Evolutionary conservation across 2,888 invertebrate genomes (phyloP), one percentile per base, ranked within the genome.

Genomic region (Pachliopta kotzebuea): DNA sequence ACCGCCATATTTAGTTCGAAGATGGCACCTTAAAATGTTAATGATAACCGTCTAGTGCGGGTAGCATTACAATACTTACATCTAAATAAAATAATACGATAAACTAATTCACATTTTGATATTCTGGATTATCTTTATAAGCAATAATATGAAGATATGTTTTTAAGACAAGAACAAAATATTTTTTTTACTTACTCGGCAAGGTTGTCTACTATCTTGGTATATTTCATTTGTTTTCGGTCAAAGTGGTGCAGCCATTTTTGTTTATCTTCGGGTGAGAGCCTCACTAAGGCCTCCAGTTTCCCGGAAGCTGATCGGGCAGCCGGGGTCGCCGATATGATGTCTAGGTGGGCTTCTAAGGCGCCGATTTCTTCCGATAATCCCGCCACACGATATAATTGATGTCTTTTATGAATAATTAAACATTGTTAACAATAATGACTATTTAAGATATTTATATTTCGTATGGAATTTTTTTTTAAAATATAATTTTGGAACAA

Each of bases 211-310:
- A 80, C 82, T 6, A 89, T 74, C 66, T 81, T 80, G 7, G 73
- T 81, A 68, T 84, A 84, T 6, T 72, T 49, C 76, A 89, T 81
- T 56, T 72, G 71, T 24, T 77, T 81, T 4, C 69, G 66, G 3
- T 83, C 74, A 72, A 89, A 89, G 70, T 85, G 79, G 57, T 74
- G 70, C 2, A 89, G 74, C 88, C 89, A 89, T 79, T 81, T 74
- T 45, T 70, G 68, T 64, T 76, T 85, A 42, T 81, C 85, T 60
- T 84, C 80, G 0, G 88, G 88, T 9, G 88, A 78, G 2, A 90
- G 68, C 60, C 84, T 77, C 17, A 89, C 75, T 29, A 89, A 65
- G 18, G 83, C 85, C 67, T 88, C 87, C 0, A 89, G 71, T 60
- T 82, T 76, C 1, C 81, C 80, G 18, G 81, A 77, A 11, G 69